Evolutionary conservation across 30 jellyfish, hydroid and myxozoan species (phyloP).

Genomic region (Hydractinia symbiolongicarpus): DNA sequence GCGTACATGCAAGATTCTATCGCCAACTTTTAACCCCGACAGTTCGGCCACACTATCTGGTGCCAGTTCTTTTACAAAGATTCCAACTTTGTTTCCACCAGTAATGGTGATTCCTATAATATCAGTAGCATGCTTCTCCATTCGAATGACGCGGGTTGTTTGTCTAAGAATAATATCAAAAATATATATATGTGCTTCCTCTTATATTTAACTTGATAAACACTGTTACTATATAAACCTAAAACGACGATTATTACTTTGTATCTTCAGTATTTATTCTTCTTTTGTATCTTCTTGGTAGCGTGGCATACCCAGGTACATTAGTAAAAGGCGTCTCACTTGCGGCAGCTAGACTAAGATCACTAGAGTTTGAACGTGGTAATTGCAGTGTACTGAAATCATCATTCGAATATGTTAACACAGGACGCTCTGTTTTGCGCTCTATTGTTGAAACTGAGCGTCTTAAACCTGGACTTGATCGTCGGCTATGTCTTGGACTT

Average conservation of each 20-base stretch:
- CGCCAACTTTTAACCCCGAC: constrained; percentile 74
- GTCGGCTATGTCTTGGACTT: background rate
- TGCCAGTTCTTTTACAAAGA: constrained; percentile 43
- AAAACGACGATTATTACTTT: background rate
- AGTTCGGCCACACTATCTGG: constrained; percentile 66
- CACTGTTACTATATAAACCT: background rate
- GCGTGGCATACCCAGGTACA: constrained; percentile 22
- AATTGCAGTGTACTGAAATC: background rate
- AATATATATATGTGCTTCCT: background rate
- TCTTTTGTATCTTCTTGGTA: constrained; percentile 19
- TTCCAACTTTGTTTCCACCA: constrained; percentile 77
- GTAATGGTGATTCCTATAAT: constrained; percentile 54
- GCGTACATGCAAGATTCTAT: constrained; percentile 51
- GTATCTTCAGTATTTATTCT: background rate
- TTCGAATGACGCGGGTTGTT: constrained; percentile 59
- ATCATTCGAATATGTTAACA: background rate
- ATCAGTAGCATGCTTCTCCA: constrained; percentile 40
- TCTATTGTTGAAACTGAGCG: background rate
- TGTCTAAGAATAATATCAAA: background rate
- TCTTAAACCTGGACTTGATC: background rate
- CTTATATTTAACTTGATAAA: background rate
- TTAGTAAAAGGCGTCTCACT: background rate
- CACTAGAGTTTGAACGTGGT: constrained; percentile 3
- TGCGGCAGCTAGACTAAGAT: background rate
- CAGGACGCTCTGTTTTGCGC: background rate